Percentiles rank a stretch among this genome's conserved stretches.
Conservation (phyloP, 2,113 vertebrate species). For the Lagopus leucura region DNA sequence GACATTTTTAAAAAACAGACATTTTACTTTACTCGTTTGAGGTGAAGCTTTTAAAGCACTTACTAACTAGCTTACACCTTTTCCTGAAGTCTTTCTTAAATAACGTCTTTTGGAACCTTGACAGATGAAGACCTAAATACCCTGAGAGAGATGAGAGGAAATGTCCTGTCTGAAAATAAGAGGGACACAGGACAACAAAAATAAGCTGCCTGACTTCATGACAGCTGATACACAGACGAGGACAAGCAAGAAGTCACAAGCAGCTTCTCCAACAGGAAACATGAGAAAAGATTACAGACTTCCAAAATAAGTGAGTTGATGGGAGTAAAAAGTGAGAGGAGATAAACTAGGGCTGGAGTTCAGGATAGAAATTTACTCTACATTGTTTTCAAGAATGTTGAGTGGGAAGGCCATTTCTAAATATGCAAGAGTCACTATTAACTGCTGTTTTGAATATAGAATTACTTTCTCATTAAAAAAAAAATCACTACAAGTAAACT, state of each 20-base stretch:
- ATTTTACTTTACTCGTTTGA: background rate
- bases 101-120: background rate
- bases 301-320: background rate
- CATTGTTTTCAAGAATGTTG: background rate
- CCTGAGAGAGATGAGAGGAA: background rate
- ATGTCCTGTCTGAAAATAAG: background rate
- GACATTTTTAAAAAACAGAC: background rate
- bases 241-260: background rate
- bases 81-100: background rate
- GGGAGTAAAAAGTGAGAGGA: background rate
- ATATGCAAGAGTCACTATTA: background rate
- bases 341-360: background rate
- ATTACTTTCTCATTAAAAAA: background rate
- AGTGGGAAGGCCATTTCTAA: background rate
- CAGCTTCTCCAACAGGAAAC: background rate
- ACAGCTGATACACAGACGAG: background rate
- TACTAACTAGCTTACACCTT: background rate
- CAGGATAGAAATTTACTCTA: rapidly evolving
- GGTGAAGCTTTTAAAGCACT: background rate
- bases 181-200: background rate
- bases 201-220: background rate
- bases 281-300: background rate
- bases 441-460: background rate
- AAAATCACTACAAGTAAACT: too few relatives aligned
- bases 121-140: background rate